Evolutionary conservation across 2,113 vertebrate genomes (phyloP).

Genomic region (Callorhinus ursinus): DNA sequence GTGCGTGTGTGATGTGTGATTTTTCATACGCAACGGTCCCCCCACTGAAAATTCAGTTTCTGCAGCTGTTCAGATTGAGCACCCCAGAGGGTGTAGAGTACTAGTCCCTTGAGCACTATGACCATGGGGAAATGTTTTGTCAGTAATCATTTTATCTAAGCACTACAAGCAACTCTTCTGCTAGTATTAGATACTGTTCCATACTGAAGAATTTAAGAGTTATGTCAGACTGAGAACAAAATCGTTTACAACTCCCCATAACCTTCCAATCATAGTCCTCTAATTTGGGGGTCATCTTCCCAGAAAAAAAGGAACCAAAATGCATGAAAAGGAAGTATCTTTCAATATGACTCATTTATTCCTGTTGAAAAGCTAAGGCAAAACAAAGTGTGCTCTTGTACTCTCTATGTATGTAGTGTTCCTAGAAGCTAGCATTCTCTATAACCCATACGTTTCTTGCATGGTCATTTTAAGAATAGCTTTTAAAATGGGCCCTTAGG

Average conservation of each 20-base stretch:
- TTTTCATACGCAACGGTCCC: neutral
- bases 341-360: neutral
- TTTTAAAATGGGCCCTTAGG: neutral
- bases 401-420: too few relatives aligned
- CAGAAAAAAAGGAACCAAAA: neutral
- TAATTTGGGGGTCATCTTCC: neutral
- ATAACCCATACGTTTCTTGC: neutral
- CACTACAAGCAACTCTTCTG: neutral
- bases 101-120: neutral
- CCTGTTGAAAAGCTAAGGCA: neutral
- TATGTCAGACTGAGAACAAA: neutral
- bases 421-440: neutral
- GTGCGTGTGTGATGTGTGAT: neutral
- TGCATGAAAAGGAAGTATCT: neutral
- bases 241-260: neutral
- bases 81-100: neutral
- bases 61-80: neutral
- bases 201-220: neutral
- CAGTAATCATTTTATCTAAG: neutral
- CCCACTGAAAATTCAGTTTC: neutral
- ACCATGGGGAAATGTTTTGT: neutral
- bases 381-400: neutral
- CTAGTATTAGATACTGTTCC: neutral
- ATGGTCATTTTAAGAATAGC: neutral
- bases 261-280: neutral